Evolutionary conservation across 2,113 vertebrate species (phyloP).

Genomic region (Typhlomys cinereus): DNA sequence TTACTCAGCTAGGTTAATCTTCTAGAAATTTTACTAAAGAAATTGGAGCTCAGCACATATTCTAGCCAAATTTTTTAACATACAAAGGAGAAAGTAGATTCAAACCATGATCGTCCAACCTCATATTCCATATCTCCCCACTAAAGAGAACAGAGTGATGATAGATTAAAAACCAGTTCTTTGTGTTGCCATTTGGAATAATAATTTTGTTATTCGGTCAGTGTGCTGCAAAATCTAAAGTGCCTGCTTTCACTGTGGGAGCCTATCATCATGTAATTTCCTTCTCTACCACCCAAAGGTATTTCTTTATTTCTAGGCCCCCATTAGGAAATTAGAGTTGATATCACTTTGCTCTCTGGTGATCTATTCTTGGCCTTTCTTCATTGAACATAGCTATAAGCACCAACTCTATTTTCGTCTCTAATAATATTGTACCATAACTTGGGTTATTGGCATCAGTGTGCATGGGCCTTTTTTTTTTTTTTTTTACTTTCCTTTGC

Average conservation of each 20-base stretch:
- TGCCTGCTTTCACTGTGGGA: background rate
- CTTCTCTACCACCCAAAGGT: background rate
- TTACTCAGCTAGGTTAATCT: background rate
- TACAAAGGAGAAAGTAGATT: background rate
- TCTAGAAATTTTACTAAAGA: background rate
- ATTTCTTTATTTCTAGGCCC: background rate
- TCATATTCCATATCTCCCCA: background rate
- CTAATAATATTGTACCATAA: background rate
- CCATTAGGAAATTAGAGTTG: background rate
- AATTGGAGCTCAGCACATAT: background rate
- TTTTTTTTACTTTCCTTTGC: too few species aligned
- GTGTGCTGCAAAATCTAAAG: background rate
- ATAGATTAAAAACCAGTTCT: background rate
- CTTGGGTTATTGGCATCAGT: background rate
- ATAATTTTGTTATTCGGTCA: constrained; percentile 3
- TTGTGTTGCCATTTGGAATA: background rate
- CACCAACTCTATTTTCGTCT: background rate
- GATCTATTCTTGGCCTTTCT: constrained; percentile 1
- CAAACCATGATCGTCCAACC: background rate
- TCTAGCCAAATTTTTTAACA: background rate
- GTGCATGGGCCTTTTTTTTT: background rate
- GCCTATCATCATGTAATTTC: background rate
- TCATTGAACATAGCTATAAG: background rate
- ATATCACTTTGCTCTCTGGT: background rate
- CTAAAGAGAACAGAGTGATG: background rate